phyloP scores from a whole-genome alignment of 1,140 invertebrate genomes.

The Calliopsis andreniformis region DNA sequence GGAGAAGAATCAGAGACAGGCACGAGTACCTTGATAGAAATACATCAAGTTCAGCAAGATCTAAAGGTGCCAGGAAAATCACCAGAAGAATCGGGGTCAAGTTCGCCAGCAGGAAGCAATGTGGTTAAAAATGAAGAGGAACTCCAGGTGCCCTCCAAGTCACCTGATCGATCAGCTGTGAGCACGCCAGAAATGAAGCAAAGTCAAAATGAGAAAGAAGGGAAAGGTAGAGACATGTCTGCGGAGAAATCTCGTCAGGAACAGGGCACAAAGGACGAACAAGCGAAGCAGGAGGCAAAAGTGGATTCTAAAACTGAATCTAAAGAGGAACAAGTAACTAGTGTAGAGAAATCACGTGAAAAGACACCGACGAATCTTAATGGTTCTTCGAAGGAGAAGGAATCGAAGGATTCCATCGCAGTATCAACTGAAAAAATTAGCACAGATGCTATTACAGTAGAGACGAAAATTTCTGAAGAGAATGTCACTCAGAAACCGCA shows the following conservation, averaged over 20 bases:
- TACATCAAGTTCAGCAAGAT: not conserved
- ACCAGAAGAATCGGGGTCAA: constrained; percentile 9
- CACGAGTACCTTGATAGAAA: not conserved
- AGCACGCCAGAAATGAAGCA: not conserved
- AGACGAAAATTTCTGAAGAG: too few species aligned
- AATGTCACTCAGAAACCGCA: not conserved
- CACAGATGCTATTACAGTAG: too few species aligned
- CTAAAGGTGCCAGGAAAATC: constrained; percentile 14
- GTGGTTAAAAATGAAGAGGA: not conserved
- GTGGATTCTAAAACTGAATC: not conserved
- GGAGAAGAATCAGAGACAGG: too few species aligned
- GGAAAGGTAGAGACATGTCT: too few species aligned
- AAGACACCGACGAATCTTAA: not conserved
- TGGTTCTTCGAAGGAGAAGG: not conserved
- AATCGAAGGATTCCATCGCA: not conserved
- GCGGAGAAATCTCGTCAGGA: not conserved
- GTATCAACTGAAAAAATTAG: not conserved
- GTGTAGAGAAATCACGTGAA: not conserved
- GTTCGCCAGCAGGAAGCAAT: not conserved
- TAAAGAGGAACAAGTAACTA: not conserved
- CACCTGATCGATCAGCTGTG: constrained; percentile 11
- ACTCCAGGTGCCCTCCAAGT: not conserved
- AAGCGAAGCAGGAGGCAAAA: not conserved
- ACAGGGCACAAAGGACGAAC: too few species aligned
- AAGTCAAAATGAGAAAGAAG: not conserved